Evolutionary conservation across 2,113 vertebrate species (phyloP).

Genomic region (Brevimyrus niger): DNA sequence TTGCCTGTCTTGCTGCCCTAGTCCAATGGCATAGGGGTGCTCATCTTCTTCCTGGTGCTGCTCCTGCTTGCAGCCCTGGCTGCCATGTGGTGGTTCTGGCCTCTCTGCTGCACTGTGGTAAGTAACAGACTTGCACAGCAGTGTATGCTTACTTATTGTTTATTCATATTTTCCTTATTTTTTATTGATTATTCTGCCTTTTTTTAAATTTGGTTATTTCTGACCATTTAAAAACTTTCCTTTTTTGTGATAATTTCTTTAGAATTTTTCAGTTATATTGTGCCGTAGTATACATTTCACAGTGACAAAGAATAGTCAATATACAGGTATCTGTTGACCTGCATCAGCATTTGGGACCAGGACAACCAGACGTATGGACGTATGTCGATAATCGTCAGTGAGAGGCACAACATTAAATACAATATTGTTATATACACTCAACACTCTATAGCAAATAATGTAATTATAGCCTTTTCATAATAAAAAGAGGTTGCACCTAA

Average conservation of each 20-base stretch:
- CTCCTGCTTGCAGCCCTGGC: conserved; percentile 66
- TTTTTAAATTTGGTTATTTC: neutral
- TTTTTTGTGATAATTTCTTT: neutral
- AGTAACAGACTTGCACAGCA: conserved; percentile 39
- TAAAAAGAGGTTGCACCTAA: neutral
- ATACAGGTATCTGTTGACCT: neutral
- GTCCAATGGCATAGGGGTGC: conserved; percentile 70
- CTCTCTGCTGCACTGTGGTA: conserved; percentile 93
- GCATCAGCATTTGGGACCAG: neutral
- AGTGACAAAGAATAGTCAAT: neutral
- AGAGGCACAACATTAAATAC: neutral
- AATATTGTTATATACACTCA: neutral
- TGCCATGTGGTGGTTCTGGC: conserved; percentile 97
- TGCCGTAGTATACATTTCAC: neutral
- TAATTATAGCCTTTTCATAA: neutral
- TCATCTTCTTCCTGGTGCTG: conserved; percentile 75
- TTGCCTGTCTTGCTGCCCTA: conserved; percentile 39
- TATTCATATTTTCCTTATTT: neutral
- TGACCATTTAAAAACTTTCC: neutral
- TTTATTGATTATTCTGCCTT: neutral
- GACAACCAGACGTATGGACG: neutral
- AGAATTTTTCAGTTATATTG: neutral
- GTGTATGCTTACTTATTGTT: neutral
- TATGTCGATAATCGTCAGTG: neutral
- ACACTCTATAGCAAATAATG: neutral